Evolutionary conservation across 2,888 invertebrate genomes (phyloP), one percentile per base, ranked within the genome.

Genomic region (Eremobia ochroleuca): DNA sequence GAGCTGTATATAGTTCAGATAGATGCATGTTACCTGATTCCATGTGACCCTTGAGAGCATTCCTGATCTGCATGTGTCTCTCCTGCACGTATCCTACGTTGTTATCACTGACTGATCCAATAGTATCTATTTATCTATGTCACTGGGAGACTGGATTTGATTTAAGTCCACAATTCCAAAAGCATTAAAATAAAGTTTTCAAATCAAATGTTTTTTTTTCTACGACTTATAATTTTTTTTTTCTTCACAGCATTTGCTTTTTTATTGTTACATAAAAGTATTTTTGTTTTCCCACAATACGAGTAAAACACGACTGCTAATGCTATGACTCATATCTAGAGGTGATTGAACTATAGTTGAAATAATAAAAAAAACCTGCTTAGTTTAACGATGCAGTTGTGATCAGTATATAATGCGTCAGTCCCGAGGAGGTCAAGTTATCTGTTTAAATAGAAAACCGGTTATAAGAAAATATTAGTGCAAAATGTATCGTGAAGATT

Each of bases 311-410:
- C 11, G 6, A 31, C 0, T 49, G n/a, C 1, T 61, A 31, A 0
- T n/a, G 8, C n/a, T 34, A 34, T 43, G 65, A 59, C 13, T 79
- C 70, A 52, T 18, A 73, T 25, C 1, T 9, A 18, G 25, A 67
- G 81, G 81, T 67, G 52, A 55, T 67, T 80, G n/a, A 67, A 80
- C 81, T 74, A 55, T 62, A 21, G 43, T 37, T 59, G 15, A 18
- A 59, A 73, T 73, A 40, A 79, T 65, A 68, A 75, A 46, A n/a
- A 62, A 5, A 80, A 74, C 81, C 68, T 15, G 79, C 58, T 49
- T 58, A 49, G 58, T 64, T 55, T 52, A n/a, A 52, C 49, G 46
- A 49, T 55, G 75, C 68, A 81, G 64, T 37, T 8, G 59, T 13
- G n/a, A 18, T 13, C 15, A 58, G 2, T 18, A 11, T 49, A 40